Evolutionary conservation across 2,113 vertebrate genomes (phyloP), one percentile per base, ranked within the genome.

Genomic region (Campylomormyrus numenius): DNA sequence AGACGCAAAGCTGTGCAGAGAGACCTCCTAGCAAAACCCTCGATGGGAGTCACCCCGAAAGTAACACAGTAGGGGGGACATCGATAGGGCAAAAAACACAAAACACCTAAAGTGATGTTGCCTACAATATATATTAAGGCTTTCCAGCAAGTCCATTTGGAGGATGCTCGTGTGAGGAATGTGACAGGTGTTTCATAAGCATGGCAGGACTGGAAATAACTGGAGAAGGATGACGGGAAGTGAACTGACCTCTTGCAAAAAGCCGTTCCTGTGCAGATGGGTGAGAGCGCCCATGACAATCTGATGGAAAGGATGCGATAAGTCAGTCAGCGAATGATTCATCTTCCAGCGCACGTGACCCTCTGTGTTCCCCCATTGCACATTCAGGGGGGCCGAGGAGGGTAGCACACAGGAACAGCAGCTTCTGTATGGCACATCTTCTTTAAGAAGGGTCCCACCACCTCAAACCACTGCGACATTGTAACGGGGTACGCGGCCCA

Each of bases 221-320:
- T n/a, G 24, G 83, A 89, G 2, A 80, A 62, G 42, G 52, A 70
- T 90, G 35, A 53, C 83, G 6, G 6, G 11, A 19, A 42, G 11
- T 11, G 24, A 9, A 95, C 97, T 95, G 92, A 97, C 97, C 92
- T 97, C 96, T 1, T 49, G 91, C 66, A 97, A 95, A 42, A 96
- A 94, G 24, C 96, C 96, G 21, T 92, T 90, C 39, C 94, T 91
- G 31, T 96, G 96, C 90, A 97, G 77, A 91, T 96, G 92, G 88
- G 93, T 90, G 49, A 97, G 93, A n/a, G 96, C 95, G 0, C 93
- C 94, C 0, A 96, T 92, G 5, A 97, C 95, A 90, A 97, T 88
- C 97, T 97, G 70, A 53, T 89, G 1, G 27, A 39, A 27, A 45
- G 9, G 66, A 35, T 11, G 7, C 17, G 15, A 86, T 62, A 27